Evolutionary conservation across 1,140 invertebrate species (phyloP).

Genomic region (Drosophila arawakana): DNA sequence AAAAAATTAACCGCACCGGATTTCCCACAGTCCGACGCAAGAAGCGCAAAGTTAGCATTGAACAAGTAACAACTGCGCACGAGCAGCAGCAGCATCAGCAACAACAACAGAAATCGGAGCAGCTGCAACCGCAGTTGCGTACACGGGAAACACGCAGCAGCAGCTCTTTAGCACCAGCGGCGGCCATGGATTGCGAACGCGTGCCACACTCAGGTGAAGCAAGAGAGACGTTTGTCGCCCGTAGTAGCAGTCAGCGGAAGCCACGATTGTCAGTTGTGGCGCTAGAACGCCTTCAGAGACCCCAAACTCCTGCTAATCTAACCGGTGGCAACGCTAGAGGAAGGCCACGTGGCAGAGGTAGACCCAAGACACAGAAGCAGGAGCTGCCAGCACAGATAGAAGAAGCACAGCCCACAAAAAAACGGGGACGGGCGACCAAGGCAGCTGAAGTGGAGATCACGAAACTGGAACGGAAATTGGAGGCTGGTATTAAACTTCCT

Average conservation of each 20-base stretch:
- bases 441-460: constrained; percentile 11
- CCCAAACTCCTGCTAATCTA: constrained; percentile 61
- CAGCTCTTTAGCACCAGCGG: constrained; percentile 43
- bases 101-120: constrained; percentile 14
- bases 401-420: constrained; percentile 47
- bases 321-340: constrained; percentile 7
- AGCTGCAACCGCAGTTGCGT: constrained; percentile 15
- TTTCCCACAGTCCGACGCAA: constrained; percentile 94
- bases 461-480: constrained; percentile 71
- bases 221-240: constrained; percentile 86
- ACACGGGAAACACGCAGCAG: constrained; percentile 66
- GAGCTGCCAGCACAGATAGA: not conserved
- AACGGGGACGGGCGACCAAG: constrained; percentile 65
- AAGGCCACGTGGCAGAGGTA: constrained; percentile 47
- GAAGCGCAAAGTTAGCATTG: constrained; percentile 88
- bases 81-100: constrained; percentile 19
- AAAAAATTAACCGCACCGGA: constrained; percentile 93
- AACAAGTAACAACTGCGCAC: constrained; percentile 27
- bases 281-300: constrained; percentile 86
- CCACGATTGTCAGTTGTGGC: constrained; percentile 86
- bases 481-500: constrained; percentile 79
- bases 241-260: constrained; percentile 84
- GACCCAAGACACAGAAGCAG: constrained; percentile 45
- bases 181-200: constrained; percentile 86
- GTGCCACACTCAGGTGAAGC: constrained; percentile 88